Base-by-base conservation (phyloP, 2,888 invertebrate genomes). In the Seira sanloemensis region DNA sequence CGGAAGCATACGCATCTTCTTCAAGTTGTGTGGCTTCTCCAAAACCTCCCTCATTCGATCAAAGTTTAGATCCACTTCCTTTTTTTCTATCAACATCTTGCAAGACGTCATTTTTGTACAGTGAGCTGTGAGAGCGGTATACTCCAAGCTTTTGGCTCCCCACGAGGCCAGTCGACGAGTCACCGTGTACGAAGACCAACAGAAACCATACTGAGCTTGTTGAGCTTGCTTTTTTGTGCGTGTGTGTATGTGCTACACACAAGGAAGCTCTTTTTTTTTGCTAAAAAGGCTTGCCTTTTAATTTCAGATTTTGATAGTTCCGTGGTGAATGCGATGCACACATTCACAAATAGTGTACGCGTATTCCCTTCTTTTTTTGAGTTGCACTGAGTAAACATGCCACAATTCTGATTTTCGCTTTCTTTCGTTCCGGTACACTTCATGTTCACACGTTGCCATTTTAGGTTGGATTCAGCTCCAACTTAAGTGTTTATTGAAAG, bases 151-250 rank as follows among this genome's bases (percentile, higher is more conserved):
- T 58, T 18, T 21, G 2, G 71, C 78, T 78, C 78, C 78, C 78
- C 78, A 78, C 78, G 78, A 69, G 78, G 78, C 78, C 78, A 78
- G 78, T 78, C 69, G 71, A 71, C 78, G 71, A 78, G 69, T 78
- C 78, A 78, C 71, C 65, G 62, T 78, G 78, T 78, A 71, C 71
- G 78, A 78, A 78, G 54, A 69, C 78, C 37, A 71, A 71, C 69
- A 69, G 62, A 68, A 78, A 77, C 46, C n/a, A 16, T 58, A 19
- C 58, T 58, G 58, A 5, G 16, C n/a, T 58, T 12, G 58, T 19
- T 58, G 58, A 46, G 12, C 12, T 46, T 46, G 12, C 12, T 46
- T 46, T 46, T 58, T 58, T 9, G 58, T 16, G 58, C 58, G 19
- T 58, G 58, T 46, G 5, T 46, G n/a, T n/a, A n/a, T n/a, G n/a